Base-by-base conservation (phyloP, 1,140 invertebrate genomes). In the Hermetia illucens region DNA sequence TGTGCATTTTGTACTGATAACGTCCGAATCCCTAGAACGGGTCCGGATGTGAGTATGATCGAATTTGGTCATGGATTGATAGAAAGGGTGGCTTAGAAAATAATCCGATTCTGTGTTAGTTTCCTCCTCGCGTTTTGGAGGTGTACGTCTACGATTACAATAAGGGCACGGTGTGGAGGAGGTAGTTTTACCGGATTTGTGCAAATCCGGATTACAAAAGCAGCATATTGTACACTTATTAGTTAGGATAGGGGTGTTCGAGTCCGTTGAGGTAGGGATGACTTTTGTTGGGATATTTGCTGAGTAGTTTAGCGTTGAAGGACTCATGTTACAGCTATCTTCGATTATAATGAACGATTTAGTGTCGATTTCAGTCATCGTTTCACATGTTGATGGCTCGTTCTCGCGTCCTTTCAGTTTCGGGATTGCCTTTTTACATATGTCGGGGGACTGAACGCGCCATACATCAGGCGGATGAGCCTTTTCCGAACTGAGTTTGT, bases 131-230 rank as follows among this genome's bases (percentile, higher is more conserved):
- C 13, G 8, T 27, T 27, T 27, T 27, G 8, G 24, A 9, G 24
- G 24, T 9, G 24, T 27, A 9, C 13, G 8, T 13, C 13, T 27
- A 13, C 24, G 24, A 27, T 27, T 27, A 13, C 24, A 27, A 13
- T 27, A 27, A 8, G 13, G 13, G 13, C 24, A 27, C 8, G 13
- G 13, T 9, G 8, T 13, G 24, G 24, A 8, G 24, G 8, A 9
- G 13, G 24, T 27, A 9, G 24, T 9, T 27, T 27, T 27, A n/a
- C n/a, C n/a, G 8, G 24, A 9, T 9, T 27, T 39, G 21, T 39
- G 37, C 30, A 39, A 32, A 5, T n/a, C 3, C 22, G 37, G 37
- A 32, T 39, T 39, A 16, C 37, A 39, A 18, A 31, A 39, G 21
- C 37, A 39, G 32, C 37, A 39, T 13, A 13, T 13, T 27, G 24